phyloP scores from a whole-genome alignment of 2,797 vertebrate genomes.

The Bradypodion pumilum region DNA sequence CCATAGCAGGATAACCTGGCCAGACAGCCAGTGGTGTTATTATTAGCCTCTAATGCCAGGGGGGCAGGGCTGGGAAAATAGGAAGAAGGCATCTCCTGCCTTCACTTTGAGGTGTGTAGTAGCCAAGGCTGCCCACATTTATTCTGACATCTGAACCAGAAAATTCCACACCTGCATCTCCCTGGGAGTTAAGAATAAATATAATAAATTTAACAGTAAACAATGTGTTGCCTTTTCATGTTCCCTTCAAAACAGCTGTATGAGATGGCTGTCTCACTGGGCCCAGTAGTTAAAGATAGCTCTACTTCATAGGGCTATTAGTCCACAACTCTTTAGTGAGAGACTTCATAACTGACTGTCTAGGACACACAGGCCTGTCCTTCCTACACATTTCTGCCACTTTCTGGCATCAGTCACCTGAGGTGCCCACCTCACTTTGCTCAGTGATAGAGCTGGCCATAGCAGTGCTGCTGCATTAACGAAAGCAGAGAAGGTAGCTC shows the following conservation, averaged over 20 bases:
- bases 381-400: background rate
- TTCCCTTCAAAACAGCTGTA: background rate
- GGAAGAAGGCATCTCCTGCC: background rate
- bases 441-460: background rate
- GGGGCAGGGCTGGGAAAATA: background rate
- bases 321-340: background rate
- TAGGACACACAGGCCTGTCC: background rate
- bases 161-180: background rate
- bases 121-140: background rate
- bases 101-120: background rate
- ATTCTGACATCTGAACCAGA: background rate
- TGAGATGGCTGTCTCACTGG: background rate
- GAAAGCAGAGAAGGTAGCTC: background rate
- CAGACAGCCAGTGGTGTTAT: background rate
- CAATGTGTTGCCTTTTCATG: background rate
- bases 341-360: too few relatives aligned
- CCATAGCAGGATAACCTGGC: too few relatives aligned
- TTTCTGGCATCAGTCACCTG: background rate
- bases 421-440: background rate
- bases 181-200: background rate
- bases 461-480: background rate
- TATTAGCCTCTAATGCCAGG: background rate
- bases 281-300: background rate
- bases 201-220: background rate
- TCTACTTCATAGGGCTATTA: background rate